Evolutionary conservation across 1,140 invertebrate genomes (phyloP), one percentile per base, ranked within the genome.

Genomic region (Penaeus chinensis): DNA sequence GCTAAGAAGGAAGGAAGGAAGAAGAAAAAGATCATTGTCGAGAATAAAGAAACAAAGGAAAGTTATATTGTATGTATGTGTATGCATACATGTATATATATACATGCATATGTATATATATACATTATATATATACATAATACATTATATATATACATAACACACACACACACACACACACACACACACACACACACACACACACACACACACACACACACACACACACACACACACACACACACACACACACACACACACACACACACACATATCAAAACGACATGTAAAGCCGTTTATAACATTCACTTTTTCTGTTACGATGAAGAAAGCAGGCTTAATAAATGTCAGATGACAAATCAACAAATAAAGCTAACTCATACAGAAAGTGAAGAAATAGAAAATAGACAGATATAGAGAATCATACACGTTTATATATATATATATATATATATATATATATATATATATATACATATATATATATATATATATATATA

Each of bases 381-480:
- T 3, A 71, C 8, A 22, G 66, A 69, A 22, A 1, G 13, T 4
- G 7, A 66, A 11, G 32, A 11, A 22, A 11, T 10, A 13, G 20
- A 24, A 22, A 24, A 3, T 71, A 71, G 3, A 71, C n/a, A 71
- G 16, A n/a, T 71, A 71, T 71, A 71, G 16, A 71, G 16, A 71
- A 20, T 20, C n/a, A 71, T 71, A 71, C n/a, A 71, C n/a, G n/a
- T 71, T 20, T 71, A 71, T 71, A 71, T 61, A 80, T 61, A 80
- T 61, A 80, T 80, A 61, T 80, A 80, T 80, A 80, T 80, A 80
- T 80, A 80, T 80, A 80, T 80, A 80, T 80, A 80, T 80, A 80
- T 80, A 80, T 80, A 80, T 80, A 80, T 80, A 80, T 80, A 80
- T 80, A 80, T 80, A 80, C 60, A 80, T 80, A 61, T 80, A 80